Conservation (phyloP, 2,888 invertebrate genomes). For the Acanthosepion lycidas region DNA sequence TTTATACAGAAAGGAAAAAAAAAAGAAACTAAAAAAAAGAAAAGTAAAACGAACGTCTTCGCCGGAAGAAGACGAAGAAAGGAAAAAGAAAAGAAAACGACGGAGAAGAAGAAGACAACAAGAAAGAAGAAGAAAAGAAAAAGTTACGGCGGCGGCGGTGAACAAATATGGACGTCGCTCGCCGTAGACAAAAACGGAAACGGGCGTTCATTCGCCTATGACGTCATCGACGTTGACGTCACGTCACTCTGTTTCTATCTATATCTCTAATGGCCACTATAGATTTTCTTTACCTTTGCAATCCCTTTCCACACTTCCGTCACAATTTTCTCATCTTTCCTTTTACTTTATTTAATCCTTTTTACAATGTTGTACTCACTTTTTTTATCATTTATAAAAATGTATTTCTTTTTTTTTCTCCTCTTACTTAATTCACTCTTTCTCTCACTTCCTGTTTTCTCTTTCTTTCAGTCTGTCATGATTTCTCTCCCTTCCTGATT, state of each 20-base stretch:
- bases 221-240: constrained; percentile 48
- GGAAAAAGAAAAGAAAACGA: background rate
- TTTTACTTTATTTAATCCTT: no score
- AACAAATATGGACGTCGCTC: constrained; percentile 42
- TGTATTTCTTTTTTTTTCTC: background rate
- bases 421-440: background rate
- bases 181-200: constrained; percentile 39
- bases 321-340: background rate
- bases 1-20: background rate
- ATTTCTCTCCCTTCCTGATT: no score
- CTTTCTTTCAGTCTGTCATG: no score
- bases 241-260: background rate
- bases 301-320: background rate
- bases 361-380: no score
- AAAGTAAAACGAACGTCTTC: background rate
- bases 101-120: background rate
- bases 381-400: background rate
- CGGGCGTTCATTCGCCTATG: constrained; percentile 36
- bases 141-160: background rate
- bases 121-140: no score
- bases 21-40: background rate
- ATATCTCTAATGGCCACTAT: background rate
- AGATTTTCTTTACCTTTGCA: background rate
- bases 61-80: background rate
- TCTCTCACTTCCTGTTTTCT: no score